phyloP scores from a whole-genome alignment of 64 coral and sea anemone species.

The Stylophora pistillata region DNA sequence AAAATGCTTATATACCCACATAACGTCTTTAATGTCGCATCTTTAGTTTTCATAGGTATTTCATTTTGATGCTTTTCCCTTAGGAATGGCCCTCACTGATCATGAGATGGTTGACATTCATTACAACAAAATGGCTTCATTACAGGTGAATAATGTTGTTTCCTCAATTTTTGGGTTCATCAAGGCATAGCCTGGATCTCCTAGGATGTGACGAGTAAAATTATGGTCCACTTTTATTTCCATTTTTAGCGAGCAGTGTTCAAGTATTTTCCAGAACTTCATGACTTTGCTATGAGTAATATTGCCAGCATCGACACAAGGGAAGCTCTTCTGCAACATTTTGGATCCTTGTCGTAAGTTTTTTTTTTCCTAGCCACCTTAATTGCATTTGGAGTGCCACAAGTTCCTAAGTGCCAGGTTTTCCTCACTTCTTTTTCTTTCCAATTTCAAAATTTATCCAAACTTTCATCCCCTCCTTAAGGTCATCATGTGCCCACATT shows the following conservation, averaged over 20 bases:
- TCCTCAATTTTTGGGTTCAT: no score
- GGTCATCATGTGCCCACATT: no score
- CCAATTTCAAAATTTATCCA: no score
- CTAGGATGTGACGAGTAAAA: no score
- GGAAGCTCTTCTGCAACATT: constrained; percentile 87
- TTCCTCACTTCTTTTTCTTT: no score
- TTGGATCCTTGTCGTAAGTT: constrained; percentile 96
- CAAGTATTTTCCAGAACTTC: constrained; percentile 98
- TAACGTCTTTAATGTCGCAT: no score
- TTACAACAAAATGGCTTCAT: constrained; percentile 96
- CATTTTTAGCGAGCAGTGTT: constrained; percentile 88
- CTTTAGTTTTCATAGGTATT: neutral
- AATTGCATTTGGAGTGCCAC: no score
- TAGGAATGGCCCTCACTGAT: constrained; percentile 87
- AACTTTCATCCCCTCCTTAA: no score
- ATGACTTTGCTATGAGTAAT: constrained; percentile 99
- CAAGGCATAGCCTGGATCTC: no score
- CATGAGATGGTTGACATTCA: constrained; percentile 99
- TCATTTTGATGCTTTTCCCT: constrained; percentile 1
- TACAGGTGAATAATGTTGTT: constrained; percentile 59
- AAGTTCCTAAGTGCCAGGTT: no score
- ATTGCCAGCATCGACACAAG: constrained; percentile 97
- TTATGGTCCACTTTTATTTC: neutral
- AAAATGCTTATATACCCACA: no score
- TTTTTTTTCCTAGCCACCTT: no score